phyloP scores from a whole-genome alignment of 2,888 invertebrate genomes.

The Meganola albula region DNA sequence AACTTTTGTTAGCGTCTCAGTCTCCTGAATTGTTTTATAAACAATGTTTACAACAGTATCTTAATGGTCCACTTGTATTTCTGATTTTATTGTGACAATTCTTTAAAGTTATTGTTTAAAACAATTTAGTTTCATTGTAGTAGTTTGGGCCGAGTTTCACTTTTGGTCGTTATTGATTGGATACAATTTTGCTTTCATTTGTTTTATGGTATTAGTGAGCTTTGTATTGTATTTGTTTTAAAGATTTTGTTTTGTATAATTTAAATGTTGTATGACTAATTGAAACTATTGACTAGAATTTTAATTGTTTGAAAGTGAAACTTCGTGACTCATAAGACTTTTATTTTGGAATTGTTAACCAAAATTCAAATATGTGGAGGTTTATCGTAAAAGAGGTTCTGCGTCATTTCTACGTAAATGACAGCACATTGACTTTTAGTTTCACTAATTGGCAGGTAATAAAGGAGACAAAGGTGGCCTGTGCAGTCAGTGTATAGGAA shows the following conservation, averaged over 20 bases:
- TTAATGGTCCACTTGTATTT: conserved; percentile 69
- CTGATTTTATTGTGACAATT: conserved; percentile 55
- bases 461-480: too few relatives aligned
- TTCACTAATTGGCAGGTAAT: too few relatives aligned
- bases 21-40: conserved; percentile 70
- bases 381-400: too few relatives aligned
- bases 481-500: too few relatives aligned
- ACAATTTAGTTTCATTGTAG: conserved; percentile 43
- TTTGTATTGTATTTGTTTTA: too few relatives aligned
- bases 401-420: too few relatives aligned
- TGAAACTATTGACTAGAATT: too few relatives aligned
- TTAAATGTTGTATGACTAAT: conserved; percentile 20
- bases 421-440: too few relatives aligned
- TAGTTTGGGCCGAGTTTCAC: conserved; percentile 50
- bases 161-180: conserved; percentile 45
- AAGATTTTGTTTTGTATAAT: conserved; percentile 18
- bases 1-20: conserved; percentile 68
- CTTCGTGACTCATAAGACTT: conserved; percentile 20
- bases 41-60: conserved; percentile 72
- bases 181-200: conserved; percentile 52
- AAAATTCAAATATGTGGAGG: conserved; percentile 4
- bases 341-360: conserved; percentile 11
- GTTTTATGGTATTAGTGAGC: conserved; percentile 36
- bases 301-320: conserved; percentile 25
- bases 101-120: conserved; percentile 49